These are phyloP conservation scores for Trichogramma evanescens DNA, from an alignment of 2,888 invertebrate genomes.

Conservation along the genomic window DNA sequence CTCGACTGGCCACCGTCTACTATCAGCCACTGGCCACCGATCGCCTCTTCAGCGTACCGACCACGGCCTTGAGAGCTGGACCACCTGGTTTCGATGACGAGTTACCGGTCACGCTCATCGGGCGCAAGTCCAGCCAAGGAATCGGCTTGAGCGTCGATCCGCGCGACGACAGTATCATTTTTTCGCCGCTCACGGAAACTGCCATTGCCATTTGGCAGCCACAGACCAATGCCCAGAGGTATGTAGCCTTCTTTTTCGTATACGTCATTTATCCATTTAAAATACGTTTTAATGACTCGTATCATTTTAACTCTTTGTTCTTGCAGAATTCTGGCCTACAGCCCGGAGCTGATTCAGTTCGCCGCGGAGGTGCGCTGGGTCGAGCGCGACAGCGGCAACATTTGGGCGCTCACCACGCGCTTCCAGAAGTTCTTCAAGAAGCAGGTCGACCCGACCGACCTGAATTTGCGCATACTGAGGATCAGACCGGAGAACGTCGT, in stretches of 20 bases:
- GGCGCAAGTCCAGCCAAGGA: slow-evolving; percentile 79
- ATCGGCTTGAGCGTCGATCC: slow-evolving; percentile 67
- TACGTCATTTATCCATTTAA: neutral
- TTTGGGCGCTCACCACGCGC: slow-evolving; percentile 70
- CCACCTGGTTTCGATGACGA: slow-evolving; percentile 65
- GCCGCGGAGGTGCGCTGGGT: slow-evolving; percentile 68
- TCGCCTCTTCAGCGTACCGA: slow-evolving; percentile 70
- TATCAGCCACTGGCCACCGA: slow-evolving; percentile 70
- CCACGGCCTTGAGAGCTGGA: slow-evolving; percentile 65
- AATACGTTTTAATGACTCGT: neutral
- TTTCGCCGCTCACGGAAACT: slow-evolving; percentile 73
- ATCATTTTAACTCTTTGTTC: neutral
- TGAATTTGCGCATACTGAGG: slow-evolving; percentile 68
- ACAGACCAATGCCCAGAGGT: slow-evolving; percentile 65
- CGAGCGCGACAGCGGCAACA: slow-evolving; percentile 60
- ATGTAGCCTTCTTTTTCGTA: slow-evolving; percentile 23
- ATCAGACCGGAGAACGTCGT: slow-evolving; percentile 37
- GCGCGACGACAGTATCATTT: slow-evolving; percentile 66
- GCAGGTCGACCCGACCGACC: slow-evolving; percentile 60
- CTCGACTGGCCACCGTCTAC: slow-evolving; percentile 58
- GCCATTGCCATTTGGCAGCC: slow-evolving; percentile 78
- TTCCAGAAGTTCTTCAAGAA: slow-evolving; percentile 76
- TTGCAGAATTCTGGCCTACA: slow-evolving; percentile 63
- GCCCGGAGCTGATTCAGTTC: slow-evolving; percentile 68
- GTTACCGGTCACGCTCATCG: slow-evolving; percentile 69